These are phyloP conservation scores for Drosophila sturtevanti DNA, from an alignment of 1,140 invertebrate genomes.

Conservation along the genomic window DNA sequence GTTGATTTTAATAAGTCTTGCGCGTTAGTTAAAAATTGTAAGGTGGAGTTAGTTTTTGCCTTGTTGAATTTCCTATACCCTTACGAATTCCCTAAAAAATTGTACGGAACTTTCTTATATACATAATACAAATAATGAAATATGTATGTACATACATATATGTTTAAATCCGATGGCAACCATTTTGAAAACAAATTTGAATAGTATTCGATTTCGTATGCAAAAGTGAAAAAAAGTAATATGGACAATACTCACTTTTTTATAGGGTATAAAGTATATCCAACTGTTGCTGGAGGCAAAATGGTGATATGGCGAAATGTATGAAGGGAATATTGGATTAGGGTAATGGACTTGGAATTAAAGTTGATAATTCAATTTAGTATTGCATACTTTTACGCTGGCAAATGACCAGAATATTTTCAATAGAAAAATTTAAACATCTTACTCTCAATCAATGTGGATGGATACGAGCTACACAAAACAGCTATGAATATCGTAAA, in stretches of 20 bases:
- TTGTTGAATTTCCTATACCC: neutral
- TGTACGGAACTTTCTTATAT: too few relatives aligned
- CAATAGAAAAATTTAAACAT: neutral
- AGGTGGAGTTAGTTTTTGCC: neutral
- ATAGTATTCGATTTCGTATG: too few relatives aligned
- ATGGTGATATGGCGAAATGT: neutral
- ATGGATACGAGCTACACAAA: neutral
- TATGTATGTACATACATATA: too few relatives aligned
- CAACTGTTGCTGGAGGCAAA: too few relatives aligned
- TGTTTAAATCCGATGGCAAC: too few relatives aligned
- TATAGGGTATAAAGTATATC: neutral
- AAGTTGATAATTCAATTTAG: neutral
- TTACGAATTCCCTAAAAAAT: neutral
- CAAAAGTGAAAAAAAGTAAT: neutral
- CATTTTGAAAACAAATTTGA: too few relatives aligned
- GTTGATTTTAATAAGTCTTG: conserved; percentile 51
- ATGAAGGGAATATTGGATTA: neutral
- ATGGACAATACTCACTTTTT: too few relatives aligned
- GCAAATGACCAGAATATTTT: neutral
- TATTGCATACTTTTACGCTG: neutral
- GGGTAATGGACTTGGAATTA: neutral
- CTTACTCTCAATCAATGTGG: neutral
- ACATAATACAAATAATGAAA: too few relatives aligned
- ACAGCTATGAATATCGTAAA: too few relatives aligned
- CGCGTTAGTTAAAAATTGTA: conserved; percentile 28